phyloP scores from a whole-genome alignment of 2,888 invertebrate species.

The Tolmerus cingulatus region DNA sequence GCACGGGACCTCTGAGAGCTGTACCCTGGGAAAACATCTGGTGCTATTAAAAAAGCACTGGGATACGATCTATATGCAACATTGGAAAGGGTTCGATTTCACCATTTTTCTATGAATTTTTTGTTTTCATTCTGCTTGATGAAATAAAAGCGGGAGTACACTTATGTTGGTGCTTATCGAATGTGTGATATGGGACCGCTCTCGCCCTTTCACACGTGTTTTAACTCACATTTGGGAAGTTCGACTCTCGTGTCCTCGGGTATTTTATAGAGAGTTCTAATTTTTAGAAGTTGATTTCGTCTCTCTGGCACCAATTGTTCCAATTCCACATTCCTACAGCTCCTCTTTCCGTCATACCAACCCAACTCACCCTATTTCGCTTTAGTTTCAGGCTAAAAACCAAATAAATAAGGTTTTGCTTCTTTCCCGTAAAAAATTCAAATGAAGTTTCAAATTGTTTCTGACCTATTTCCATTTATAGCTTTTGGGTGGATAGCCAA shows the following conservation, averaged over 20 bases:
- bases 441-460: conserved; percentile 29
- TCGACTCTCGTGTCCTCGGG: neutral
- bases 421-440: neutral
- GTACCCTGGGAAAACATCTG: neutral
- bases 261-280: neutral
- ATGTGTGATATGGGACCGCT: neutral
- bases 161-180: neutral
- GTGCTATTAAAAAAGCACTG: neutral
- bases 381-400: neutral
- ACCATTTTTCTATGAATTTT: neutral
- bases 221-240: neutral
- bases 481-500: neutral
- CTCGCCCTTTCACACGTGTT: neutral
- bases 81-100: neutral
- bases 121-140: neutral
- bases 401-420: no score
- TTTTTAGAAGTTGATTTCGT: neutral
- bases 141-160: neutral
- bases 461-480: neutral
- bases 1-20: neutral
- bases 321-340: neutral
- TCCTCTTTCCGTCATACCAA: neutral
- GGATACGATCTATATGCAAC: neutral
- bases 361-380: neutral
- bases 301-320: neutral